Evolutionary conservation across 2,113 vertebrate species (phyloP), one percentile per base, ranked within the genome.

Genomic region (Vulpes vulpes): DNA sequence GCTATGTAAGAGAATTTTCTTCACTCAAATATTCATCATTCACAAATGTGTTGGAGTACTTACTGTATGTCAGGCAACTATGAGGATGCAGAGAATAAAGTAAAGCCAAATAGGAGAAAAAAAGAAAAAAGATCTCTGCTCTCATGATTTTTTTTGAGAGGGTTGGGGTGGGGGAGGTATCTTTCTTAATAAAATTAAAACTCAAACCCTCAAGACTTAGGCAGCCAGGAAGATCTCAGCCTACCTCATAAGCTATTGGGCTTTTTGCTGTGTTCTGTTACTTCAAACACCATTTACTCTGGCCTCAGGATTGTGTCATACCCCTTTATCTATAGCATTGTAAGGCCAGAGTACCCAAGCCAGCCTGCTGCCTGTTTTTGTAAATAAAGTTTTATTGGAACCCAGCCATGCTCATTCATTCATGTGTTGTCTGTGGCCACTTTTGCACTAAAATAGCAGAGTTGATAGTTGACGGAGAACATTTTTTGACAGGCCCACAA

Each of bases 331-430:
- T 27, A 53, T 11, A 71, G 22, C 35, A 38, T 16, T 6, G 4
- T 20, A 62, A 78, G 14, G 30, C 23, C 49, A 83, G 49, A 11
- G 23, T 4, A 30, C 38, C 19, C 69, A 86, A 25, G 19, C 15
- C 17, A n/a, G 25, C 71, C 19, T 15, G 4, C 19, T 74, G 35
- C 19, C 35, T 73, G 2, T 19, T 49, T 67, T 43, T 81, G 20
- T 64, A 96, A 81, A 90, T 74, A 67, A 86, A 86, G 59, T 64
- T 81, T 86, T 62, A 57, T 15, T 81, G 32, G 38, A 59, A 86
- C 27, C 12, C 57, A 92, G 11, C 32, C 17, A 14, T 2, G 11
- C 1, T 85, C 23, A 79, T 59, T 60, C 60, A 62, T 43, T 64
- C 69, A 9, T 35, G 12, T n/a, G 27, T 76, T 55, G 3, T 38